phyloP scores from a whole-genome alignment of 2,797 vertebrate genomes.

The Taenioides sp. region DNA sequence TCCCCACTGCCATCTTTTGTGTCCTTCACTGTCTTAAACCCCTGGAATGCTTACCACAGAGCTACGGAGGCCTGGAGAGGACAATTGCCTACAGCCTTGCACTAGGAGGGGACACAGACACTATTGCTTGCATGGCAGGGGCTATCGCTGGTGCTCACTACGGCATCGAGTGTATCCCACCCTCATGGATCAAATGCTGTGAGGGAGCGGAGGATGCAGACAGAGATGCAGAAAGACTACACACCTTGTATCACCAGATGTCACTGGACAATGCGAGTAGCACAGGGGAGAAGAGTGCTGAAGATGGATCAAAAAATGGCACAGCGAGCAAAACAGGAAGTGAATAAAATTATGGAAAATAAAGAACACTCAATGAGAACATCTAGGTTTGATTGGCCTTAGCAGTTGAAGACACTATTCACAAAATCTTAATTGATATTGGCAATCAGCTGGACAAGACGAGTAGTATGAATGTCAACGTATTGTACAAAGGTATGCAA shows the following conservation, averaged over 20 bases:
- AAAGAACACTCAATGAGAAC: neutral
- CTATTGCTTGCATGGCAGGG: constrained; percentile 98
- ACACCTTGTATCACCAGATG: constrained; percentile 81
- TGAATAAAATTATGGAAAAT: constrained; percentile 28
- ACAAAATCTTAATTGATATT: neutral
- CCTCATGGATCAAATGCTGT: constrained; percentile 88
- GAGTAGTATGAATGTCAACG: neutral
- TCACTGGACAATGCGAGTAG: constrained; percentile 48
- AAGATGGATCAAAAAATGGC: constrained; percentile 32
- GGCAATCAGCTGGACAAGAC: neutral
- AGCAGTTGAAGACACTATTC: neutral
- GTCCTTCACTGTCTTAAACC: constrained; percentile 92
- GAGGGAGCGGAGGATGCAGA: constrained; percentile 89
- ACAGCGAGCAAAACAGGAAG: constrained; percentile 47
- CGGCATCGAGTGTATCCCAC: constrained; percentile 85
- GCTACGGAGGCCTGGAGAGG: constrained; percentile 87
- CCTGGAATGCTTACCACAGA: constrained; percentile 84
- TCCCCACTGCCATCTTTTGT: constrained; percentile 97
- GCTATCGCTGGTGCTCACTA: constrained; percentile 97
- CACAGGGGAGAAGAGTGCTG: constrained; percentile 29
- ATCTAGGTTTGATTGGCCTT: neutral
- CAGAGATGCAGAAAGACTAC: constrained; percentile 80
- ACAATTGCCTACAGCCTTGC: constrained; percentile 93
- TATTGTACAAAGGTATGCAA: neutral
- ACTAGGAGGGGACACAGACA: constrained; percentile 97